Conservation (phyloP, 2,888 invertebrate genomes). For the Epistrophella euchroma region DNA sequence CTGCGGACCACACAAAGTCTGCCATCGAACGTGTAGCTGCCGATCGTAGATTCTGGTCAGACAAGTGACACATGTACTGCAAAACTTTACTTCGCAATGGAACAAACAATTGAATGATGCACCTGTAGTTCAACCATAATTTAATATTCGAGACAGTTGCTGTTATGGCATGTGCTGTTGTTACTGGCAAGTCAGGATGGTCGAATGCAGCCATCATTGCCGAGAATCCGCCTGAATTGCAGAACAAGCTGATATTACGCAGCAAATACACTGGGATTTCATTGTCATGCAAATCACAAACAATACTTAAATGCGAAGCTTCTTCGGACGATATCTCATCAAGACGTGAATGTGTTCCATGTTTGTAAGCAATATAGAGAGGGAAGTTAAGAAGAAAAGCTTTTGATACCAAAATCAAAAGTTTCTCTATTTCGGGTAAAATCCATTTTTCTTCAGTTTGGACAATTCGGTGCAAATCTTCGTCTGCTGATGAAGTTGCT, state of each 20-base stretch:
- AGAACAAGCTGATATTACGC: slow-evolving; percentile 96
- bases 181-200: slow-evolving; percentile 91
- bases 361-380: slow-evolving; percentile 93
- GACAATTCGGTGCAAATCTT: slow-evolving; percentile 59
- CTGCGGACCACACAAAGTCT: slow-evolving; percentile 97
- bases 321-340: slow-evolving; percentile 94
- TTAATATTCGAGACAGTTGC: slow-evolving; percentile 96
- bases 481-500: slow-evolving; percentile 39
- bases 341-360: slow-evolving; percentile 91
- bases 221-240: slow-evolving; percentile 94
- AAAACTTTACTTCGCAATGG: slow-evolving; percentile 94
- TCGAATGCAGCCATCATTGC: slow-evolving; percentile 95
- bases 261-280: slow-evolving; percentile 96
- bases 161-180: slow-evolving; percentile 96
- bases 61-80: slow-evolving; percentile 96
- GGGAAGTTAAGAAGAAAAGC: slow-evolving; percentile 95
- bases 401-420: slow-evolving; percentile 94
- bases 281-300: slow-evolving; percentile 96
- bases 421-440: slow-evolving; percentile 93
- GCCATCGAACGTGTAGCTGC: slow-evolving; percentile 97
- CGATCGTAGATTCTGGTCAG: slow-evolving; percentile 94
- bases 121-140: slow-evolving; percentile 96
- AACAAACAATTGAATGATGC: slow-evolving; percentile 94
- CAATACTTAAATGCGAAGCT: slow-evolving; percentile 85
- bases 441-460: slow-evolving; percentile 87